Percentiles rank a stretch among this genome's conserved stretches.
Conservation (phyloP, 2,888 invertebrate genomes). For the Brenthis ino region DNA sequence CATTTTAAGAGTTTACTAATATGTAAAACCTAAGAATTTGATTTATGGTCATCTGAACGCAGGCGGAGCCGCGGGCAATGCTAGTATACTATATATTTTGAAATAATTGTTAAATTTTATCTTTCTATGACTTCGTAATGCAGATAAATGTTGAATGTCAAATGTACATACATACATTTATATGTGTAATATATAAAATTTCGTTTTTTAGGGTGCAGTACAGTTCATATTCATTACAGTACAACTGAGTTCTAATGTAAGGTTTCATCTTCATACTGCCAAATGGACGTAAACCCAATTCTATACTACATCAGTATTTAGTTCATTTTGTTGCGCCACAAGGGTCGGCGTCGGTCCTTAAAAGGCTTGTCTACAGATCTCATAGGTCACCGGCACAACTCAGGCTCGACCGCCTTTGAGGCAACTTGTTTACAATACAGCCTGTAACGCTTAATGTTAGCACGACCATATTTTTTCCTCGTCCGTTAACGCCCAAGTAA, state of each 20-base stretch:
- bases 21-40: no score
- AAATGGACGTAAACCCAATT: constrained; percentile 25
- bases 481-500: constrained; percentile 23
- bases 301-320: constrained; percentile 34
- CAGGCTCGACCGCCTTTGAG: constrained; percentile 19
- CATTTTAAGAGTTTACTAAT: no score
- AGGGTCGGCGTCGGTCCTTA: constrained; percentile 71
- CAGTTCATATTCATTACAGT: constrained; percentile 5
- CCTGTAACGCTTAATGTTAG: constrained; percentile 18
- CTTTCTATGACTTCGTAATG: no score
- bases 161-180: no score
- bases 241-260: constrained; percentile 18
- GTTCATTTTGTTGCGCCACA: constrained; percentile 52
- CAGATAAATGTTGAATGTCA: no score
- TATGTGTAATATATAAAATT: not conserved
- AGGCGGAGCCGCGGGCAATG: no score
- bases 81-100: no score
- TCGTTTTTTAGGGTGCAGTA: not conserved
- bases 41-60: no score
- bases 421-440: constrained; percentile 26
- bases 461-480: constrained; percentile 29
- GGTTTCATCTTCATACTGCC: constrained; percentile 16
- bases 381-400: constrained; percentile 64
- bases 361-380: constrained; percentile 67
- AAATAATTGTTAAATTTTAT: no score